Base-by-base conservation (phyloP, 2,888 invertebrate genomes). In the Machimus rusticus region DNA sequence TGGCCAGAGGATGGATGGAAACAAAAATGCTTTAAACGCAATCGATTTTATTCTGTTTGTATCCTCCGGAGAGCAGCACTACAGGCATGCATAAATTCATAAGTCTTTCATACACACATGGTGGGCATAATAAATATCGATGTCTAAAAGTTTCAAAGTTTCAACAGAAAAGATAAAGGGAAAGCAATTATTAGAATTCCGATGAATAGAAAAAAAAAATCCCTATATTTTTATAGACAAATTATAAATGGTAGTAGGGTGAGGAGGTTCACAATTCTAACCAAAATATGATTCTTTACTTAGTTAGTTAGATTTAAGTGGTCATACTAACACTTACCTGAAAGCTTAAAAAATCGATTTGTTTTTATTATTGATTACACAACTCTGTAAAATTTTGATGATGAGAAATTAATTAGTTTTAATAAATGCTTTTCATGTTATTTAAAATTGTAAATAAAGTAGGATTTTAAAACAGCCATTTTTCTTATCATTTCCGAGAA, bases 11-110 rank as follows among this genome's bases (percentile, higher is more conserved):
- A 66, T 66, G 66, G 66, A 66, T 66, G 66, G 55, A 66, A 66
- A 66, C 66, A 28, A 66, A 66, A 66, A 79, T 51, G 51, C 12
- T 79, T 79, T 79, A 79, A 79, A 79, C 79, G 12, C 78, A 78
- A 79, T 51, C 79, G 79, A 79, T 79, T 79, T 79, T 28, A 39
- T 78, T 78, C 43, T 39, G 78, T 43, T 43, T 37, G 37, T 78
- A 78, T 66, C 66, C 66, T 66, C 23, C 23, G 19, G 3, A 19
- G 78, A n/a, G 23, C 19, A n/a, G 46, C 12, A 28, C 14, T 23
- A 66, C 19, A 19, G 12, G 57, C 19, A 57, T 66, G 66, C 19
- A 19, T 57, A 66, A 23, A 66, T 23, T 66, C 28, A 66, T 23
- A 19, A 19, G 6, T 19, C 23, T 28, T 28, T 8, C 66, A 12